Conservation (phyloP, 2,113 vertebrate species). For the Andinoacara biseriatus region DNA sequence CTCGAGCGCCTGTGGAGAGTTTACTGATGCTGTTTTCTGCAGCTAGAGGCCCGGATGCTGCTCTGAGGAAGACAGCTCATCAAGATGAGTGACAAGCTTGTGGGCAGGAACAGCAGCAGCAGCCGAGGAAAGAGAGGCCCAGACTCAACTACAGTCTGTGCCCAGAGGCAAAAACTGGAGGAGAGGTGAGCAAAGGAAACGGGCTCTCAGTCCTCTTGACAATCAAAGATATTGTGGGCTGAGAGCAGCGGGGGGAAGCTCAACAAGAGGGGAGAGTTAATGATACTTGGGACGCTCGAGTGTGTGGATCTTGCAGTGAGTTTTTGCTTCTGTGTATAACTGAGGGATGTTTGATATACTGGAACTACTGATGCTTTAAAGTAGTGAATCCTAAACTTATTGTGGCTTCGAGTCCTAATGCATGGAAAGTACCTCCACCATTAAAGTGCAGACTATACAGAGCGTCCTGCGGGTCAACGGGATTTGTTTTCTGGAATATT, state of each 20-base stretch:
- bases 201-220: conserved; percentile 38
- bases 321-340: not conserved
- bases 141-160: conserved; percentile 24
- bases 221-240: conserved; percentile 16
- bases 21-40: conserved; percentile 30
- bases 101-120: conserved; percentile 20
- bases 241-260: conserved; percentile 2
- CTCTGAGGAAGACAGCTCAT: conserved; percentile 34
- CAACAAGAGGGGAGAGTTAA: not conserved
- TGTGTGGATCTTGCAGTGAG: conserved; percentile 7
- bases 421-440: not conserved
- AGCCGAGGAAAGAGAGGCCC: conserved; percentile 20
- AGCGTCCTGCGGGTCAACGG: not conserved
- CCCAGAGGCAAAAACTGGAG: conserved; percentile 14
- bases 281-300: not conserved
- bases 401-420: not conserved
- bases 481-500: not conserved
- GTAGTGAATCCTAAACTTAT: not conserved
- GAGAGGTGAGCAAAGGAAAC: conserved; percentile 18
- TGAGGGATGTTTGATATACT: not conserved
- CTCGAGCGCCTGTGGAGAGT: not conserved
- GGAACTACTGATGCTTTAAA: not conserved
- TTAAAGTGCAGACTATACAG: not conserved
- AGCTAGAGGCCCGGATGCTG: conserved; percentile 18
- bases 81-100: conserved; percentile 43